Percentiles rank a stretch among this genome's conserved stretches.
Evolutionary conservation across 2,797 vertebrate species (phyloP).

Genomic region (Hafferia zeledoni): DNA sequence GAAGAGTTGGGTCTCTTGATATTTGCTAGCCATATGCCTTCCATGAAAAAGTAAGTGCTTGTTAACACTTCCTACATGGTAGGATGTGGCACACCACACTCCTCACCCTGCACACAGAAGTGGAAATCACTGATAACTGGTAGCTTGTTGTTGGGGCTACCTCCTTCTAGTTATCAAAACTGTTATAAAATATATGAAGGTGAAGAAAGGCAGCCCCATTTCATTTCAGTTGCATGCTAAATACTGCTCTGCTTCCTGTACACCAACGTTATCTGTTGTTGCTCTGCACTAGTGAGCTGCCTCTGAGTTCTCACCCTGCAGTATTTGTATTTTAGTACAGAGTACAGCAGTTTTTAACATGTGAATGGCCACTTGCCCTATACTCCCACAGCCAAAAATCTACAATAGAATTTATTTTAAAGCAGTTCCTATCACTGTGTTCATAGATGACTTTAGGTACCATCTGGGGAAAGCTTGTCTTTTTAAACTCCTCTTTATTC

Average conservation of each 20-base stretch:
- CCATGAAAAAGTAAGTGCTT: slow-evolving; percentile 9
- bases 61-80: slow-evolving; percentile 32
- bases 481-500: slow-evolving; percentile 43
- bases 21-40: neutral
- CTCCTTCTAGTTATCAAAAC: slow-evolving; percentile 33
- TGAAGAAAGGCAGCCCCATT: neutral
- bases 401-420: slow-evolving; percentile 20
- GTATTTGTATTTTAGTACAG: neutral
- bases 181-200: slow-evolving; percentile 16
- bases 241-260: neutral
- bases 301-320: neutral
- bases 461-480: slow-evolving; percentile 40
- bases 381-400: neutral
- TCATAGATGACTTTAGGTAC: slow-evolving; percentile 16
- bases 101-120: neutral
- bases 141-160: slow-evolving; percentile 31
- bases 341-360: neutral
- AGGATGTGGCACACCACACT: slow-evolving; percentile 43
- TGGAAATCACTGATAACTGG: slow-evolving; percentile 46
- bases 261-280: neutral
- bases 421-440: neutral
- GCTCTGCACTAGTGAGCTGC: neutral
- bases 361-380: neutral
- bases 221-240: neutral
- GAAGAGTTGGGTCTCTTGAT: slow-evolving; percentile 7